Conservation (phyloP, 1,140 invertebrate species). For the Lucilia cuprina region DNA sequence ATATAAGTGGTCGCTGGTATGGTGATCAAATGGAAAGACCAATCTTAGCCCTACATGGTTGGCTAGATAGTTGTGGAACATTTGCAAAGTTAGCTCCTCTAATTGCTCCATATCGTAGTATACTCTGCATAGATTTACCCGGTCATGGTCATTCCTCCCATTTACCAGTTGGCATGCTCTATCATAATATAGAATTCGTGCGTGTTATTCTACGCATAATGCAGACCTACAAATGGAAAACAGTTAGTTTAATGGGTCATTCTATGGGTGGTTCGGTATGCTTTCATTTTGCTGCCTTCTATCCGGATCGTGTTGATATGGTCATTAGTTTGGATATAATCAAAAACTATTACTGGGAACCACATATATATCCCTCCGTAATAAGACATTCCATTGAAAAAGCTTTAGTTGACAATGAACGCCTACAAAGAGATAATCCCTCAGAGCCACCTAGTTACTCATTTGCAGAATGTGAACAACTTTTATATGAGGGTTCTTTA, state of each 20-base stretch:
- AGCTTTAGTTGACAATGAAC: constrained; percentile 45
- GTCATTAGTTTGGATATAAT: constrained; percentile 69
- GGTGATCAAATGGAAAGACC: constrained; percentile 68
- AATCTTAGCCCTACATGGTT: constrained; percentile 75
- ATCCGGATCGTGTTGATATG: constrained; percentile 67
- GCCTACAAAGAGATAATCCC: constrained; percentile 32
- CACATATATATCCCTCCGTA: not conserved
- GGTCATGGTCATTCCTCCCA: constrained; percentile 74
- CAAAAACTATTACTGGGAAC: constrained; percentile 59
- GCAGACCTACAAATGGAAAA: constrained; percentile 71
- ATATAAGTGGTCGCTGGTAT: constrained; percentile 73
- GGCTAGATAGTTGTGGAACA: constrained; percentile 75
- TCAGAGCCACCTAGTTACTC: constrained; percentile 68
- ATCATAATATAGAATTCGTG: constrained; percentile 66
- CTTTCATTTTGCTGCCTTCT: constrained; percentile 66
- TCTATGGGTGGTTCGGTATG: constrained; percentile 69
- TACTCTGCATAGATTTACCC: constrained; percentile 73
- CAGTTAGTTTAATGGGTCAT: constrained; percentile 70
- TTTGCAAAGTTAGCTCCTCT: constrained; percentile 73
- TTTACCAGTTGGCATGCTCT: constrained; percentile 68
- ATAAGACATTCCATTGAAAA: not conserved
- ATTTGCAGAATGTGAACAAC: constrained; percentile 65
- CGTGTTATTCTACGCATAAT: constrained; percentile 66
- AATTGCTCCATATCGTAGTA: constrained; percentile 65
- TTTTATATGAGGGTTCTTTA: constrained; percentile 62